These are phyloP conservation scores for Agrochola macilenta DNA, from an alignment of 2,888 invertebrate species.

Conservation along the genomic window DNA sequence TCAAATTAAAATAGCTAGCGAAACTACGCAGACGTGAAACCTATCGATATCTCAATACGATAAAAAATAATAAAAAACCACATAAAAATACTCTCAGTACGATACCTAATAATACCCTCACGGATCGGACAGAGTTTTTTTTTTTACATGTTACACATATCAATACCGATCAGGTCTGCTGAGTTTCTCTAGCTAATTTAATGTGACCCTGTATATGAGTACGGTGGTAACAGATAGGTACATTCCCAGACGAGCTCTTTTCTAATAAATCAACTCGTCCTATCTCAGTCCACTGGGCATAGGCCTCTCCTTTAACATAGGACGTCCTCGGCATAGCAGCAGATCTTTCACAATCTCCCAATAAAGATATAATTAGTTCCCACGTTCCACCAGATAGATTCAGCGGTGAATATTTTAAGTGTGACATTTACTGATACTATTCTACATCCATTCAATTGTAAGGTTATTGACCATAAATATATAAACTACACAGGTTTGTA, in stretches of 20 bases:
- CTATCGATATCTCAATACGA: no score
- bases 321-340: neutral
- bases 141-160: no score
- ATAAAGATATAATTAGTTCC: constrained; percentile 49
- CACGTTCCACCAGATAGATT: constrained; percentile 28
- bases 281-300: neutral
- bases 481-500: constrained; percentile 20
- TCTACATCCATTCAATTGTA: constrained; percentile 26
- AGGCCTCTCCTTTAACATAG: neutral
- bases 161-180: no score
- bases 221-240: no score
- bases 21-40: no score
- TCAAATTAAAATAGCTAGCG: no score
- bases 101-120: no score
- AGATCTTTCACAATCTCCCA: constrained; percentile 15
- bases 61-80: no score
- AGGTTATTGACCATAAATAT: constrained; percentile 48
- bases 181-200: no score
- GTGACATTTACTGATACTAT: constrained; percentile 33
- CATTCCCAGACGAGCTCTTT: neutral
- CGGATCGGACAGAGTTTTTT: no score
- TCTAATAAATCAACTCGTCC: neutral
- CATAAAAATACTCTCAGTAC: no score
- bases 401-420: constrained; percentile 45
- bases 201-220: no score